Evolutionary conservation across 53 echinoderm and acorn worm species (phyloP).

Genomic region (Apostichopus leukothele): DNA sequence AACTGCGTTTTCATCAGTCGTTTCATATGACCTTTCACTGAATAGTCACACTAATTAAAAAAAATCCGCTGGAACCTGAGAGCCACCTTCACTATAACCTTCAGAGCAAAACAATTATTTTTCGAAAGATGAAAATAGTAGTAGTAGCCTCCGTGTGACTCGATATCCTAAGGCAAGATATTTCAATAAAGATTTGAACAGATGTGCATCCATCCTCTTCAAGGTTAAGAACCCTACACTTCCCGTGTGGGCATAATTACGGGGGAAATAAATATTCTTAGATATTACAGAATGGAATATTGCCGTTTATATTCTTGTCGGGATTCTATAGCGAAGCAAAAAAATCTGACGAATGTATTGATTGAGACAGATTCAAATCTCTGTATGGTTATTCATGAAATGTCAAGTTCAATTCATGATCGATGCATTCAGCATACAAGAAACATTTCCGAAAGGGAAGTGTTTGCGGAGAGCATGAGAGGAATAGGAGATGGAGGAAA

Average conservation of each 20-base stretch:
- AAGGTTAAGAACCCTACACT: conserved; percentile 23
- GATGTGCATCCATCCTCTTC: conserved; percentile 6
- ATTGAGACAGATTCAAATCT: background rate
- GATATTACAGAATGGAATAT: background rate
- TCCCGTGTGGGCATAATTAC: conserved; percentile 16
- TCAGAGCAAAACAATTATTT: background rate
- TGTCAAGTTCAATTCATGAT: background rate
- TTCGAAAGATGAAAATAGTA: conserved; percentile 8
- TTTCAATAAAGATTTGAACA: conserved; percentile 43
- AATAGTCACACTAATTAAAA: background rate
- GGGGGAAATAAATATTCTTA: background rate
- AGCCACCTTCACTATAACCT: conserved; percentile 1
- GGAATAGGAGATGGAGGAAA: background rate
- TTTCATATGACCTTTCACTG: too few relatives aligned
- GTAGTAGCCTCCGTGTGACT: background rate
- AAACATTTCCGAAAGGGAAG: background rate
- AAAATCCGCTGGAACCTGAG: background rate
- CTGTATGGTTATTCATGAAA: background rate
- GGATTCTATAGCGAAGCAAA: background rate
- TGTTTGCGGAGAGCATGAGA: background rate
- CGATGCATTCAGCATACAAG: background rate
- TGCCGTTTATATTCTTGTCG: background rate
- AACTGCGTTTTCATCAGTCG: too few relatives aligned
- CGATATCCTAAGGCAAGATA: conserved; percentile 15
- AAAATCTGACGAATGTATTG: background rate